Evolutionary conservation across 2,797 vertebrate species (phyloP).

Genomic region (Chelmon rostratus): DNA sequence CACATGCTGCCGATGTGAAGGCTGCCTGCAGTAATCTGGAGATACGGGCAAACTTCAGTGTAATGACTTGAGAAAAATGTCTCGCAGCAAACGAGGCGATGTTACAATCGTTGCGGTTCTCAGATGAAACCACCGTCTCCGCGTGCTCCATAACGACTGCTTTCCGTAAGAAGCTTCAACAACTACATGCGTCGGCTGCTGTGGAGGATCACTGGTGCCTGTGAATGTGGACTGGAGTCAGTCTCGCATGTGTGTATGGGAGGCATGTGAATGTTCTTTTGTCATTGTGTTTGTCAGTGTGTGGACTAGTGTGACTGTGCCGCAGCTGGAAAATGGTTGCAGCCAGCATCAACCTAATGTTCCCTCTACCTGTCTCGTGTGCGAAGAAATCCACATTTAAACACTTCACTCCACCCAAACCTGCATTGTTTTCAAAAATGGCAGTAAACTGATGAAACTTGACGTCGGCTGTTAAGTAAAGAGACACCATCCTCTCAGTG

Average conservation of each 20-base stretch:
- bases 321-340: slow-evolving; percentile 28
- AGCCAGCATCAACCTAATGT: slow-evolving; percentile 5
- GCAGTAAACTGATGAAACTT: slow-evolving; percentile 2
- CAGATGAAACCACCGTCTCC: no score
- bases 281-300: background rate
- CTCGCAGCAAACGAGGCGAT: no score
- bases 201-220: no score
- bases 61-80: no score
- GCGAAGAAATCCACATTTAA: slow-evolving; percentile 13
- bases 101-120: no score
- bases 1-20: background rate
- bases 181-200: no score
- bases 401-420: slow-evolving; percentile 23
- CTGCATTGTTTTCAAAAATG: slow-evolving; percentile 21
- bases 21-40: background rate
- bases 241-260: no score
- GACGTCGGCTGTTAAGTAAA: background rate
- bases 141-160: no score
- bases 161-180: no score
- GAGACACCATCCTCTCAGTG: slow-evolving; percentile 7
- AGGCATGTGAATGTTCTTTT: background rate
- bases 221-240: no score
- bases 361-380: slow-evolving; percentile 4
- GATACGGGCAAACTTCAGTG: slow-evolving; percentile 4
- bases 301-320: slow-evolving; percentile 17